These are phyloP conservation scores for Nomada fabriciana DNA, from an alignment of 2,888 invertebrate species.

Conservation along the genomic window DNA sequence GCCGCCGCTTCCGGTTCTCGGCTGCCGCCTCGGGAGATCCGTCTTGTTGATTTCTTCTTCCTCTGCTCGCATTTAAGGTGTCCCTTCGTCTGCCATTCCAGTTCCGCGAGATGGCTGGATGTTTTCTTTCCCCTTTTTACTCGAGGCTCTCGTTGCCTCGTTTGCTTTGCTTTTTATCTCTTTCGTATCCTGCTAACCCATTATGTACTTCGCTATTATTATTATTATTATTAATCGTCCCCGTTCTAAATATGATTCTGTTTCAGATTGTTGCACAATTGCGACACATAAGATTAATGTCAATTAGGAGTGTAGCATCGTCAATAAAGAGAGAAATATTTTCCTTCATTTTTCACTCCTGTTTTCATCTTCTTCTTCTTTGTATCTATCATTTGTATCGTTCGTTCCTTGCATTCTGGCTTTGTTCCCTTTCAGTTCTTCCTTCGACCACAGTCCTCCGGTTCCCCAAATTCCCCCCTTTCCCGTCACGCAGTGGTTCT, in stretches of 20 bases:
- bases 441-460: constrained; percentile 12
- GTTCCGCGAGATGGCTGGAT: neutral
- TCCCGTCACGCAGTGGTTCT: constrained; percentile 39
- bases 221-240: too few relatives aligned
- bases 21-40: constrained; percentile 49
- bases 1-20: constrained; percentile 60
- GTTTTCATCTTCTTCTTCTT: neutral
- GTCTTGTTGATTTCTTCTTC: constrained; percentile 59
- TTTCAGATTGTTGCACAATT: too few relatives aligned
- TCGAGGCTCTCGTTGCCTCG: neutral
- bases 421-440: constrained; percentile 4
- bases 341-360: neutral
- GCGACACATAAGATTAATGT: too few relatives aligned
- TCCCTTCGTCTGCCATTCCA: neutral
- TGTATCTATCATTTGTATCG: neutral
- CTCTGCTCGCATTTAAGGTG: constrained; percentile 1
- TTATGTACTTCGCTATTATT: too few relatives aligned
- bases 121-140: neutral
- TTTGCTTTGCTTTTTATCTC: constrained; percentile 7
- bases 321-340: too few relatives aligned
- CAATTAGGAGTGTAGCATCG: too few relatives aligned
- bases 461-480: constrained; percentile 14
- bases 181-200: constrained; percentile 4
- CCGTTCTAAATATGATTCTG: too few relatives aligned
- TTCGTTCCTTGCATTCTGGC: neutral